phyloP scores from a whole-genome alignment of 2,797 vertebrate genomes.

The Champsocephalus gunnari region DNA sequence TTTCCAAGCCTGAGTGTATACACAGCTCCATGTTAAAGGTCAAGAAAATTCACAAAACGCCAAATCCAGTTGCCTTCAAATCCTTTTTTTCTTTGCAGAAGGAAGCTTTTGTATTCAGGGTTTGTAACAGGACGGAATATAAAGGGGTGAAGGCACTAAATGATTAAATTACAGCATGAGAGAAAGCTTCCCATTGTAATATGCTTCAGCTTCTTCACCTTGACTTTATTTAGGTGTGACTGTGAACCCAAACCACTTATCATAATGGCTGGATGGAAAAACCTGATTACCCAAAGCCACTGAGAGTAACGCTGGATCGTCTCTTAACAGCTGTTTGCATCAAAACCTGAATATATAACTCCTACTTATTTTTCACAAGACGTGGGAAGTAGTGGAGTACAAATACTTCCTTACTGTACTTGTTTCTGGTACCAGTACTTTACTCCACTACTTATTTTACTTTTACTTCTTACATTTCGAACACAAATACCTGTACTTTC shows the following conservation, averaged over 20 bases:
- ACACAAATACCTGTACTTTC: too few relatives aligned
- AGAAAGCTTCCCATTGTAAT: conserved; percentile 12
- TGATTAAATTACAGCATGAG: conserved; percentile 28
- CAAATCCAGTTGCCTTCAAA: neutral
- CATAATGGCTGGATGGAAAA: conserved; percentile 7
- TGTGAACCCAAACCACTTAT: conserved; percentile 7
- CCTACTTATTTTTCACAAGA: too few relatives aligned
- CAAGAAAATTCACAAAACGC: neutral
- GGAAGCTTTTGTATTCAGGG: conserved; percentile 5
- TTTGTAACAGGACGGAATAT: conserved; percentile 9
- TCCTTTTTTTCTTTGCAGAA: neutral
- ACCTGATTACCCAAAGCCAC: conserved; percentile 4
- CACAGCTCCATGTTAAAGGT: neutral
- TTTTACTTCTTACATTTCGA: too few relatives aligned
- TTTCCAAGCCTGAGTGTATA: neutral
- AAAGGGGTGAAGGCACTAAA: conserved; percentile 24
- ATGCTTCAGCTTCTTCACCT: conserved; percentile 21
- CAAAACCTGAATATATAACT: neutral
- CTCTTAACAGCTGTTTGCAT: neutral
- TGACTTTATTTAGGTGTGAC: conserved; percentile 26
- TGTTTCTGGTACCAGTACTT: too few relatives aligned
- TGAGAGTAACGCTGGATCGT: neutral
- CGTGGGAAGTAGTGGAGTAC: too few relatives aligned
- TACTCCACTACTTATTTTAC: too few relatives aligned
- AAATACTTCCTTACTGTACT: too few relatives aligned